Conservation (phyloP, 2,888 invertebrate genomes). For the Ectropis crepuscularia region DNA sequence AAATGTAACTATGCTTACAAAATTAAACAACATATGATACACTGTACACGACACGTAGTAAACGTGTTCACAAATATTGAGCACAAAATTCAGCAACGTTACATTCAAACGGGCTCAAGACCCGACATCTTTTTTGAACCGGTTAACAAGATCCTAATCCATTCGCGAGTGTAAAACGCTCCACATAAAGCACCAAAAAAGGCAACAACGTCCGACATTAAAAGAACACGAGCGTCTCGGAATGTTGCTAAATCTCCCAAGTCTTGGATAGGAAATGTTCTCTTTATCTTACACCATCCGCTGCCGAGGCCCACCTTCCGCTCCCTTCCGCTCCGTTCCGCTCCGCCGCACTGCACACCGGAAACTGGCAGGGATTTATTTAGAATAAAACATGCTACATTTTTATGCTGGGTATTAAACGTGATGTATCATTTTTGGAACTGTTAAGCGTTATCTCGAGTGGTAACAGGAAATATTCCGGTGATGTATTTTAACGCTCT, state of each 20-base stretch:
- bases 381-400: slow-evolving; percentile 63
- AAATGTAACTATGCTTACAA: no score
- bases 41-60: no score
- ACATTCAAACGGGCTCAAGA: not conserved
- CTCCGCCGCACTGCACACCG: slow-evolving; percentile 70
- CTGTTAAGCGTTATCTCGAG: slow-evolving; percentile 16
- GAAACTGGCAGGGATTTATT: slow-evolving; percentile 74
- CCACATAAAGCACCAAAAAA: slow-evolving; percentile 33
- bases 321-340: slow-evolving; percentile 76
- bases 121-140: slow-evolving; percentile 2
- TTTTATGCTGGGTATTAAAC: slow-evolving; percentile 49
- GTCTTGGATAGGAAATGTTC: slow-evolving; percentile 83
- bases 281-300: slow-evolving; percentile 84
- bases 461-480: not conserved
- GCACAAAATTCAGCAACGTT: not conserved
- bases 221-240: slow-evolving; percentile 63
- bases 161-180: slow-evolving; percentile 30
- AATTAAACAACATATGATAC: no score
- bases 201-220: slow-evolving; percentile 57
- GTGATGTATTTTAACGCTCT: not conserved
- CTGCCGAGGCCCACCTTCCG: slow-evolving; percentile 80
- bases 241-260: slow-evolving; percentile 79
- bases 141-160: slow-evolving; percentile 12
- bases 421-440: slow-evolving; percentile 33
- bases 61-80: no score